Base-by-base conservation (phyloP, 2,888 invertebrate species). In the Cephus sareptanus region DNA sequence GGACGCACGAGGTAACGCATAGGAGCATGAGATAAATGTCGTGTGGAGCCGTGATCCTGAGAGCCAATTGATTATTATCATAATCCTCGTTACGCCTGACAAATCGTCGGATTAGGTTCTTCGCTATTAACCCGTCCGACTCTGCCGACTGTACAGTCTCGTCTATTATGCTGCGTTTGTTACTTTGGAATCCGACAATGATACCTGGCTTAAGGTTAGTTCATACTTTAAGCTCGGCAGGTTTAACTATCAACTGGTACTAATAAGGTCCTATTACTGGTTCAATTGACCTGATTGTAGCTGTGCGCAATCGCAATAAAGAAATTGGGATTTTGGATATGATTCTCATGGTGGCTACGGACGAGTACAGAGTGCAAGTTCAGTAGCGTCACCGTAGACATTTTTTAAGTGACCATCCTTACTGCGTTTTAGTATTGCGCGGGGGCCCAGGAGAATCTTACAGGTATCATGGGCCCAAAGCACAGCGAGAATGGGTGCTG, bases 51-150 rank as follows among this genome's bases (percentile, higher is more conserved):
- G 75, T 75, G 78, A 78, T 78, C 78, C 78, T 75, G 75, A 76
- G 79, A 79, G 74, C 81, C 77, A 81, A 81, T 81, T 81, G 81
- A 81, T 81, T 81, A 81, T 81, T 81, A 80, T 78, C 80, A 77
- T 80, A 81, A 81, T 81, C 80, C 80, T 79, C 78, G 80, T 80
- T 80, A 81, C 78, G 78, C 74, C 76, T 80, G 79, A 81, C 76
- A 79, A 79, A 79, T 80, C 73, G 77, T 77, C 77, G 79, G 77
- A 80, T 80, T 80, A 77, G 74, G 74, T 35, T 74, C 74, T 30
- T 74, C 74, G 74, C 74, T 37, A 35, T 74, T 34, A 37, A 35
- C 34, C 74, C 74, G 35, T 34, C 34, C 74, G 35, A 35, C 34
- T 23, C 15, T 34, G 13, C 35, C 74, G 34, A 11, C 74, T 31